Conservation (phyloP, 2,888 invertebrate genomes). For the Cosmia pyralina region DNA sequence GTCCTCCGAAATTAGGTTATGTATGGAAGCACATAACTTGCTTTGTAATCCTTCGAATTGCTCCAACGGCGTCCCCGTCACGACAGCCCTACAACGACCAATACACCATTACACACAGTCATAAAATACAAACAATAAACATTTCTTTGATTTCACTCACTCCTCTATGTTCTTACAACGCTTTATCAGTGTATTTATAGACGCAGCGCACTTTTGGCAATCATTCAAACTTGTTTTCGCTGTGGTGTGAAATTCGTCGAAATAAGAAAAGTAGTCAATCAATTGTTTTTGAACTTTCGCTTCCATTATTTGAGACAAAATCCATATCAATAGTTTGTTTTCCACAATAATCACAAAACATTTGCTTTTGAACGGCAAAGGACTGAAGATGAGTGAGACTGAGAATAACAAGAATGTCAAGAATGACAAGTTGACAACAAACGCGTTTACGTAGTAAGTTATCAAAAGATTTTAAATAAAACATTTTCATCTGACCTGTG, state of each 20-base stretch:
- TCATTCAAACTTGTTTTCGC: slow-evolving; percentile 87
- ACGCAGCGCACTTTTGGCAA: slow-evolving; percentile 86
- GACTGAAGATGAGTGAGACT: background rate
- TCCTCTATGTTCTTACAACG: slow-evolving; percentile 87
- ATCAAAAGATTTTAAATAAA: background rate
- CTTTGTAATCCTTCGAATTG: slow-evolving; percentile 83
- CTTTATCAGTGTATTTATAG: slow-evolving; percentile 88
- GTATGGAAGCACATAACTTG: slow-evolving; percentile 80
- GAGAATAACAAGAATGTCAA: slow-evolving; percentile 15
- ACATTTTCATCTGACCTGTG: background rate
- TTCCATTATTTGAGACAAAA: slow-evolving; percentile 80
- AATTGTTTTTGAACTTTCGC: slow-evolving; percentile 88
- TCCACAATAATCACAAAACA: slow-evolving; percentile 38
- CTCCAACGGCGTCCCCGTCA: slow-evolving; percentile 83
- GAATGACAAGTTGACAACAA: slow-evolving; percentile 17
- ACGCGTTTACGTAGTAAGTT: slow-evolving; percentile 24
- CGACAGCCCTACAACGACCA: slow-evolving; percentile 78
- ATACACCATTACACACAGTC: slow-evolving; percentile 53
- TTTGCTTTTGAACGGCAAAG: slow-evolving; percentile 22
- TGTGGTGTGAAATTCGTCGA: slow-evolving; percentile 86
- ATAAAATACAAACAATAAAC: slow-evolving; percentile 63
- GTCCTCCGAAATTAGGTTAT: slow-evolving; percentile 83
- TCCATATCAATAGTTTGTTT: slow-evolving; percentile 65
- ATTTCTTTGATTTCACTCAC: slow-evolving; percentile 78
- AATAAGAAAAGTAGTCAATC: slow-evolving; percentile 87